phyloP scores from a whole-genome alignment of 1,140 invertebrate genomes.

The Pristionchus pacificus region DNA sequence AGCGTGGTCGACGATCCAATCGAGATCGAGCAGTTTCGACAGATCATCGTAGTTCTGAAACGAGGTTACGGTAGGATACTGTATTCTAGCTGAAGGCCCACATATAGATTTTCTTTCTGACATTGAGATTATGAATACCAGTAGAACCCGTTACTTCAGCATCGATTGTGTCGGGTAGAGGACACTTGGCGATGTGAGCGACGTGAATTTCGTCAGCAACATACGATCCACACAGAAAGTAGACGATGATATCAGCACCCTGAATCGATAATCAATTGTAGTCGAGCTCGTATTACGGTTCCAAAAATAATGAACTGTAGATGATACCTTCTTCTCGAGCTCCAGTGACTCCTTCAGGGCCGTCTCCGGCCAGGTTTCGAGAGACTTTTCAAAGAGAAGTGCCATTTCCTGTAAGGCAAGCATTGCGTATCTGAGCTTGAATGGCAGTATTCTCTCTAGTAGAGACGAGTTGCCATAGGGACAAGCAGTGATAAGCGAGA shows the following conservation, averaged over 20 bases:
- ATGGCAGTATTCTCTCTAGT: too few species aligned
- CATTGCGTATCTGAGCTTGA: too few species aligned
- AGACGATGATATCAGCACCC: constrained; percentile 17
- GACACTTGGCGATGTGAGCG: constrained; percentile 27
- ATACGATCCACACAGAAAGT: constrained; percentile 24
- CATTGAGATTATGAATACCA: background rate
- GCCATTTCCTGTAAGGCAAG: too few species aligned
- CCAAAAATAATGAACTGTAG: background rate
- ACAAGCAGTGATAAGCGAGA: too few species aligned
- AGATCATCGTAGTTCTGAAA: constrained; percentile 18
- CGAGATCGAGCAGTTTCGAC: constrained; percentile 21
- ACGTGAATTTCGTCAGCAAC: constrained; percentile 30
- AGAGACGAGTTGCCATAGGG: too few species aligned
- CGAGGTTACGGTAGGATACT: background rate
- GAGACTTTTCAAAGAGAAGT: background rate
- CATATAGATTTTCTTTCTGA: constrained; percentile 2
- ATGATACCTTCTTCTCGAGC: background rate
- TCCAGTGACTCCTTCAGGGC: background rate
- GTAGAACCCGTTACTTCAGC: constrained; percentile 2
- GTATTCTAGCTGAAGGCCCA: background rate
- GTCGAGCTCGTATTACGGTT: background rate
- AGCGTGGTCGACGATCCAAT: constrained; percentile 29
- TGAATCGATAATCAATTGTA: too few species aligned
- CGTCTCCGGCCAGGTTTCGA: background rate
- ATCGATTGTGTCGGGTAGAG: constrained; percentile 12